Base-by-base conservation (phyloP, 2,888 invertebrate genomes). In the Coelinius sp. region DNA sequence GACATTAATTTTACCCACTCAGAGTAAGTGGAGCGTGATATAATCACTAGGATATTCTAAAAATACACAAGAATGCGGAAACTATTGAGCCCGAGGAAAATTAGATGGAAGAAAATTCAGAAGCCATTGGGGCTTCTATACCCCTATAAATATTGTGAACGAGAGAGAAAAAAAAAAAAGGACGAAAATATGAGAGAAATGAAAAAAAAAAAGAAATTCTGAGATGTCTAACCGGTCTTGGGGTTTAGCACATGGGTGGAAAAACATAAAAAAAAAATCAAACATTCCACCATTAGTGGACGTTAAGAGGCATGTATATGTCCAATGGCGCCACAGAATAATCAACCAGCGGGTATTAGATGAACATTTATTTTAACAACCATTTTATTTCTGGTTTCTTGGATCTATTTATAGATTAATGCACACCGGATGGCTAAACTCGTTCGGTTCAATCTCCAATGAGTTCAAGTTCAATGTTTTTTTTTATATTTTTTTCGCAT, bases 261-360 rank as follows among this genome's bases (percentile, higher is more conserved):
- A 49, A n/a, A 63, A 25, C 38, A 63, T 63, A 41, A 63, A 63
- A 63, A 24, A n/a, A n/a, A n/a, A n/a, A n/a, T n/a, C 17, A 31
- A 25, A 59, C 46, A 5, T 12, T 70, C 27, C 67, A 44, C 71
- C 67, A 49, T 44, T 46, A 63, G 44, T 20, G 41, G 20, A 41
- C 63, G 63, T 63, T 63, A 41, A 63, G 41, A 44, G 44, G 7
- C 41, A 41, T 24, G 31, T 31, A 59, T 59, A 8, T 59, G 63
- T 63, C 59, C 63, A 63, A 59, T 59, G 71, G 68, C 68, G 68
- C 71, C 68, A 68, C 31, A 52, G 63, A 65, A 68, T 71, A 71
- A 71, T 68, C 68, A 59, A 63, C 24, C 70, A 41, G 46, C 8
- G 46, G 46, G 46, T 49, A 49, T 49, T 20, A 20, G 20, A 20